phyloP scores from a whole-genome alignment of 2,797 vertebrate species.

The Menidia menidia region DNA sequence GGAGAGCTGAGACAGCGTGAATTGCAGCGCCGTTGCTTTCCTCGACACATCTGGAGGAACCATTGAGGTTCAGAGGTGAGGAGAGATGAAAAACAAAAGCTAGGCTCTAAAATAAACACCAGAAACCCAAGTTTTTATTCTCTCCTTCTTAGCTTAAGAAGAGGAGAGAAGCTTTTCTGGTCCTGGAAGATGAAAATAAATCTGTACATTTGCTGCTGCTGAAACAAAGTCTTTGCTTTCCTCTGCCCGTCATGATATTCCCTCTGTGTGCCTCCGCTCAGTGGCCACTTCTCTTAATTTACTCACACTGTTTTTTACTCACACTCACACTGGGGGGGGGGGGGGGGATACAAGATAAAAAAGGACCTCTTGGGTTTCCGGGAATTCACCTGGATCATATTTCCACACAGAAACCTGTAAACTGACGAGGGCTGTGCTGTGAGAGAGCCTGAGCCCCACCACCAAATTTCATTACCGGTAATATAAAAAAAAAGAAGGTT shows the following conservation, averaged over 20 bases:
- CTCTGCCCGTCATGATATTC: background rate
- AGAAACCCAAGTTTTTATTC: constrained; percentile 68
- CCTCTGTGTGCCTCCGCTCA: background rate
- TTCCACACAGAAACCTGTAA: constrained; percentile 55
- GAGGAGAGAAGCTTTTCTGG: constrained; percentile 26
- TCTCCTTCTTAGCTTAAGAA: constrained; percentile 12
- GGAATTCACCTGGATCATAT: constrained; percentile 69
- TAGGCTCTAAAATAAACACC: constrained; percentile 91
- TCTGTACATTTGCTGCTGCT: background rate
- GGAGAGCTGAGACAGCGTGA: constrained; percentile 93
- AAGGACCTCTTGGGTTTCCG: constrained; percentile 63
- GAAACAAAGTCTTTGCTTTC: background rate
- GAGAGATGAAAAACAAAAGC: constrained; percentile 74
- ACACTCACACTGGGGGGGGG: constrained; percentile 17
- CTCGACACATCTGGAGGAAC: constrained; percentile 95
- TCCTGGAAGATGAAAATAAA: constrained; percentile 31
- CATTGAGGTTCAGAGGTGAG: constrained; percentile 89
- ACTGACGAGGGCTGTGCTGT: constrained; percentile 40
- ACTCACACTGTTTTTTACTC: constrained; percentile 1
- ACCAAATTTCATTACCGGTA: constrained; percentile 57
- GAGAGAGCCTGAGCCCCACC: constrained; percentile 31
- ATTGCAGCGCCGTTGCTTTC: constrained; percentile 85
- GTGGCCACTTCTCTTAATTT: constrained; percentile 6
- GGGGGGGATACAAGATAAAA: constrained; percentile 50
- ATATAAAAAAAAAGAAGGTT: constrained; percentile 46